These are phyloP conservation scores for Steinernema khuongi DNA, from an alignment of 1,140 invertebrate genomes.

Conservation along the genomic window DNA sequence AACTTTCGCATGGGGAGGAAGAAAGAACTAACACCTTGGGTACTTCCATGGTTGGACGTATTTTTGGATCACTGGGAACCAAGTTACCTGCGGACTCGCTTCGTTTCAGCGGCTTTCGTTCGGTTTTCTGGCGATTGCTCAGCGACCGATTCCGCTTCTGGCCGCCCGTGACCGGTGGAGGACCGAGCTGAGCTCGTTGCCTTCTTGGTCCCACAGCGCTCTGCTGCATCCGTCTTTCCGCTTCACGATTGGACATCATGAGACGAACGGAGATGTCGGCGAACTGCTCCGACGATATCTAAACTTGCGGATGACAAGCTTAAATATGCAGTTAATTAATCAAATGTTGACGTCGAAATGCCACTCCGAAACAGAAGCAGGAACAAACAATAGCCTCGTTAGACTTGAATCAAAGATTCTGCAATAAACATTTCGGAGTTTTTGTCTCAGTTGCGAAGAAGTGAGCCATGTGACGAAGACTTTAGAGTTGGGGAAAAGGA, in stretches of 20 bases:
- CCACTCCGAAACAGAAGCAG: too few relatives aligned
- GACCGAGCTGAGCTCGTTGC: slow-evolving; percentile 26
- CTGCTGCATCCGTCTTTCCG: slow-evolving; percentile 37
- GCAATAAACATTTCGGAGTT: too few relatives aligned
- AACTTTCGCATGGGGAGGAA: background rate
- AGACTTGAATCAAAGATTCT: too few relatives aligned
- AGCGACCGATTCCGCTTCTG: slow-evolving; percentile 26
- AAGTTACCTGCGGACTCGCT: slow-evolving; percentile 32
- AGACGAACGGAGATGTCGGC: slow-evolving; percentile 37
- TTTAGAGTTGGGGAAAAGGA: too few relatives aligned
- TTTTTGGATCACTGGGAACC: slow-evolving; percentile 31
- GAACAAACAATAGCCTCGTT: too few relatives aligned
- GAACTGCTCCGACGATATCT: slow-evolving; percentile 39
- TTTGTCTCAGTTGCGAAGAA: too few relatives aligned
- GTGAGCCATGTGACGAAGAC: too few relatives aligned
- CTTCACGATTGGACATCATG: slow-evolving; percentile 36
- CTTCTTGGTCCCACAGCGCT: slow-evolving; percentile 27
- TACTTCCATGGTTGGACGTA: background rate
- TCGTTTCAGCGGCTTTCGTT: background rate
- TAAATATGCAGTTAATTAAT: background rate
- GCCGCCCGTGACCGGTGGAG: background rate
- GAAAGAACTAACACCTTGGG: slow-evolving; percentile 19
- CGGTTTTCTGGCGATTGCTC: slow-evolving; percentile 26
- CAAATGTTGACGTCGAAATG: too few relatives aligned
- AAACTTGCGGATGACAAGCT: slow-evolving; percentile 22